Percentiles rank a stretch among this genome's conserved stretches.
These are phyloP conservation scores for Gyrodactylus bullatarudis DNA, from an alignment of 1,140 invertebrate species.

Conservation along the genomic window DNA sequence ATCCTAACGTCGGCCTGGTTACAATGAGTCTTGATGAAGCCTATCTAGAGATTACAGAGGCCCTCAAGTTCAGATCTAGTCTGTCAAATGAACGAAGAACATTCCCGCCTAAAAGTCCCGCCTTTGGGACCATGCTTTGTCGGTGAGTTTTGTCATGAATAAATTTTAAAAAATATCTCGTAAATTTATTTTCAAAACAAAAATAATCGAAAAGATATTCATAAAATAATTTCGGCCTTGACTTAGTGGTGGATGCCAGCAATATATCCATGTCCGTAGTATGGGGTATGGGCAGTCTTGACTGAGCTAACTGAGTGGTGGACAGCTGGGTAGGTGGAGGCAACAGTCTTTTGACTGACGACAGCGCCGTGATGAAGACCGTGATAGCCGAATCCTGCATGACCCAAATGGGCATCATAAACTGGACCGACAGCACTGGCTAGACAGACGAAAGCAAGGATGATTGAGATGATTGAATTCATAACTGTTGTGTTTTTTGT, in stretches of 20 bases:
- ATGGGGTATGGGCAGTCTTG: neutral
- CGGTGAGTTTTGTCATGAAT: neutral
- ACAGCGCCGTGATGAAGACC: neutral
- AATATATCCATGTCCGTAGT: neutral
- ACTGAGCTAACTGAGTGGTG: neutral
- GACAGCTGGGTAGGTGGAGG: neutral
- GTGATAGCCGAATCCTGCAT: neutral
- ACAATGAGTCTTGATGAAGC: constrained; percentile 31
- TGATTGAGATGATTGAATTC: too few species aligned
- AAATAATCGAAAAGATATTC: too few species aligned
- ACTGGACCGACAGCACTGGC: too few species aligned
- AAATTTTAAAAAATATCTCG: neutral
- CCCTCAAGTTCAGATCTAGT: constrained; percentile 15
- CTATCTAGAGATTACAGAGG: constrained; percentile 29
- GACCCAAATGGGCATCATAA: too few species aligned
- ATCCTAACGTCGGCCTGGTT: constrained; percentile 22
- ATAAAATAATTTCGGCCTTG: too few species aligned
- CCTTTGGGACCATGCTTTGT: neutral
- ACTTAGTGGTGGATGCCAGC: neutral
- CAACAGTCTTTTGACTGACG: neutral
- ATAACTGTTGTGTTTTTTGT: too few species aligned
- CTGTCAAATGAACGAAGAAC: constrained; percentile 12
- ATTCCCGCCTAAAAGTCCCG: constrained; percentile 7
- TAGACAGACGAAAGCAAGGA: too few species aligned
- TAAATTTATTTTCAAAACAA: too few species aligned